Percentiles rank a stretch among this genome's conserved stretches.
These are phyloP conservation scores for Centruroides vittatus DNA, from an alignment of 1,140 invertebrate genomes.

Conservation along the genomic window DNA sequence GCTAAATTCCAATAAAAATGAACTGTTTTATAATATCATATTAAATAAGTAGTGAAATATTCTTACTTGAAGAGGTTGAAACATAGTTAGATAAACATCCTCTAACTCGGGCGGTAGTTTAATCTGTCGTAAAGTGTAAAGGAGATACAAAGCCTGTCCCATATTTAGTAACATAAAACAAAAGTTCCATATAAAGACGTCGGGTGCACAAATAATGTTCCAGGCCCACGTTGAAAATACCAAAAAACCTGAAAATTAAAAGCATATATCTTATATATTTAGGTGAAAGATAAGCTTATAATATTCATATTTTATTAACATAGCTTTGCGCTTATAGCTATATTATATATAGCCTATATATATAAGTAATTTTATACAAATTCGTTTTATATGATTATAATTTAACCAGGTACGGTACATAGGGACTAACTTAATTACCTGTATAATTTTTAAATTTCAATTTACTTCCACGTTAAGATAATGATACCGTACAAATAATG, in stretches of 20 bases:
- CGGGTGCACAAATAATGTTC: constrained; percentile 74
- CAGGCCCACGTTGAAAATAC: constrained; percentile 73
- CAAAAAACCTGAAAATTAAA: constrained; percentile 48
- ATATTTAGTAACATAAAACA: constrained; percentile 69
- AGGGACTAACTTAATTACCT: no score
- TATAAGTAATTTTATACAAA: not conserved
- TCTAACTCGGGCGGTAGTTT: constrained; percentile 72
- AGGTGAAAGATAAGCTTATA: not conserved
- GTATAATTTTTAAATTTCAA: no score
- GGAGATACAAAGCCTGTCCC: constrained; percentile 55
- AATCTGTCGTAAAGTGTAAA: constrained; percentile 69
- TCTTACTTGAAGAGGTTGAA: constrained; percentile 65
- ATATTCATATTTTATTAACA: not conserved
- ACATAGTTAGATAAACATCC: constrained; percentile 63
- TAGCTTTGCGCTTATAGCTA: not conserved
- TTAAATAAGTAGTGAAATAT: no score
- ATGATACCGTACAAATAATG: not conserved
- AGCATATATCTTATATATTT: not conserved
- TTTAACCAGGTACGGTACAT: no score
- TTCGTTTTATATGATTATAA: no score
- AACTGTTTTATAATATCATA: no score
- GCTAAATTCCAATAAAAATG: no score
- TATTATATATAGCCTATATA: not conserved
- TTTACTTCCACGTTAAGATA: no score
- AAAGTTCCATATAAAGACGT: constrained; percentile 80